A percentile compares a stretch with the other conserved stretches of the same genome.
phyloP scores from a whole-genome alignment of 2,797 vertebrate genomes.

The Halcyon leucocephala region DNA sequence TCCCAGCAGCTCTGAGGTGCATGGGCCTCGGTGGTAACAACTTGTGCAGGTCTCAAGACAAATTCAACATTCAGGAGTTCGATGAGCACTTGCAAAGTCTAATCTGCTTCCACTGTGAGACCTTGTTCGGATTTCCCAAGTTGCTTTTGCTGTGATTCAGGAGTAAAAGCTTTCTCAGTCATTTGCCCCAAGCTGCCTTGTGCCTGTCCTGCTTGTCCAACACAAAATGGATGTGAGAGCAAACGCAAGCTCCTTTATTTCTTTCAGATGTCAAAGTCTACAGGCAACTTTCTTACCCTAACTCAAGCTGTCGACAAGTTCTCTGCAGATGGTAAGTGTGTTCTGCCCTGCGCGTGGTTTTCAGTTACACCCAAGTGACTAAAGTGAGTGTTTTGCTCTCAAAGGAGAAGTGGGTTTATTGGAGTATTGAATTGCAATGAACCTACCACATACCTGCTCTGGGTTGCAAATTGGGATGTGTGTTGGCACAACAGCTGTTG shows the following conservation, averaged over 20 bases:
- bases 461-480: not conserved
- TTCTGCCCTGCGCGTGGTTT: not conserved
- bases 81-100: not conserved
- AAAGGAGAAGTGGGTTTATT: not conserved
- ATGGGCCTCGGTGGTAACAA: not conserved
- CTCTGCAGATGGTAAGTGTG: constrained; percentile 92
- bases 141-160: not conserved
- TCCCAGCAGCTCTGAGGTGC: not conserved
- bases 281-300: constrained; percentile 98
- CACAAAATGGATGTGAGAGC: not conserved
- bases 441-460: not conserved
- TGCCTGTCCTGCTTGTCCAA: not conserved
- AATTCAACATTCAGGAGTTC: not conserved
- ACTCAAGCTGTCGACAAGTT: constrained; percentile 91
- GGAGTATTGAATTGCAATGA: not conserved
- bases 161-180: not conserved
- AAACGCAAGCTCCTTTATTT: not conserved
- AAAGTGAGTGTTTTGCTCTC: not conserved
- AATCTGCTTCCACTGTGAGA: not conserved
- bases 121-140: not conserved
- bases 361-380: not conserved
- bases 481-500: not conserved
- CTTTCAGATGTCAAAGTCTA: constrained; percentile 98
- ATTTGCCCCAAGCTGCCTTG: not conserved
- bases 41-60: not conserved